phyloP scores from a whole-genome alignment of 2,113 vertebrate species.

The Trachemys scripta region DNA sequence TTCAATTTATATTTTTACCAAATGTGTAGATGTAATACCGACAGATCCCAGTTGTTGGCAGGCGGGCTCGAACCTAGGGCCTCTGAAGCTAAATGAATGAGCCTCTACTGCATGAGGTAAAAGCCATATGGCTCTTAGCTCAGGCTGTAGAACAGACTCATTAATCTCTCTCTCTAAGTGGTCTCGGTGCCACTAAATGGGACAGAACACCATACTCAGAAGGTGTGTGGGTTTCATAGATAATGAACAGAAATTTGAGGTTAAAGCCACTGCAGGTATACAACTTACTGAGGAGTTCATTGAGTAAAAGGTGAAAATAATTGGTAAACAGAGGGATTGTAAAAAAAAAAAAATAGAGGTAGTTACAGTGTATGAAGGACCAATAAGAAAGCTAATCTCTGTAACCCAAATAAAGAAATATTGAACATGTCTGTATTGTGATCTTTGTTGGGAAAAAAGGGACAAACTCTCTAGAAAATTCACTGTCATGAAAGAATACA shows the following conservation, averaged over 20 bases:
- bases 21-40: not conserved
- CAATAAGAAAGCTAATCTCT: not conserved
- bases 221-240: too few relatives aligned
- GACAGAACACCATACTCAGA: too few relatives aligned
- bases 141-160: too few relatives aligned
- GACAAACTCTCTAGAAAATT: not conserved
- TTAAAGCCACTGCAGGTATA: not conserved
- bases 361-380: not conserved
- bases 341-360: not conserved
- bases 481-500: not conserved
- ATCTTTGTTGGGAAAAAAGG: not conserved
- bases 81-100: too few relatives aligned
- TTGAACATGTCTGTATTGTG: not conserved
- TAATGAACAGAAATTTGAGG: not conserved
- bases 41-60: too few relatives aligned
- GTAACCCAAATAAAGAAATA: not conserved
- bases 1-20: not conserved
- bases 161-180: too few relatives aligned
- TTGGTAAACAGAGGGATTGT: not conserved
- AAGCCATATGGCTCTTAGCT: too few relatives aligned
- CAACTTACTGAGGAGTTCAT: not conserved
- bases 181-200: too few relatives aligned
- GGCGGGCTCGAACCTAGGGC: too few relatives aligned
- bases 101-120: too few relatives aligned
- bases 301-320: not conserved